These are phyloP conservation scores for Sciurus vulgaris DNA, from an alignment of 2,797 vertebrate genomes.

Conservation along the genomic window DNA sequence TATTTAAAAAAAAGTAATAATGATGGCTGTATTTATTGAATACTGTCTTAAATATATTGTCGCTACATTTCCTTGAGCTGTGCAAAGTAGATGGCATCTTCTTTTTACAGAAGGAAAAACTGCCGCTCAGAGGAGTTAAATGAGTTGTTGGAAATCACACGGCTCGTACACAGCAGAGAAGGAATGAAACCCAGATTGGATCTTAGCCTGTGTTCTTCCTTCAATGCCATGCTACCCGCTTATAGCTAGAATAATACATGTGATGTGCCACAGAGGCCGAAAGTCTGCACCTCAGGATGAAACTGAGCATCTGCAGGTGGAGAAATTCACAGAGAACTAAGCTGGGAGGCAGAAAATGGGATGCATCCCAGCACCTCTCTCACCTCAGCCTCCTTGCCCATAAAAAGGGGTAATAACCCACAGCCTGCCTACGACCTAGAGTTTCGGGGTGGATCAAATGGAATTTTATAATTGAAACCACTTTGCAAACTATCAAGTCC, in stretches of 20 bases:
- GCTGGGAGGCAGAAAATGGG: not conserved
- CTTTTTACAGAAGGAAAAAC: not conserved
- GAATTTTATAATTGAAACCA: constrained; percentile 78
- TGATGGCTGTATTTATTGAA: not conserved
- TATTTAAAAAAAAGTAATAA: not conserved
- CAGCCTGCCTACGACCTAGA: constrained; percentile 23
- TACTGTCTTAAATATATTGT: not conserved
- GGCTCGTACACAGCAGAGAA: not conserved
- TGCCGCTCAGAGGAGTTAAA: not conserved
- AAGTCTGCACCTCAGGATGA: not conserved
- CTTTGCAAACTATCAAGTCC: constrained; percentile 74
- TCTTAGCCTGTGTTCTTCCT: too few species aligned
- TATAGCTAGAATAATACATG: too few species aligned
- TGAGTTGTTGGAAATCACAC: not conserved
- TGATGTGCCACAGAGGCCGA: not conserved
- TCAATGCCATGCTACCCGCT: not conserved
- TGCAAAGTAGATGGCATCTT: not conserved
- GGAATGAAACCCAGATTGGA: not conserved
- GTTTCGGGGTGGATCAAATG: constrained; percentile 79
- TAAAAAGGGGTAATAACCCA: constrained; percentile 47
- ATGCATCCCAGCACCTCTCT: not conserved
- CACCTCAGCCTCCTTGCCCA: not conserved
- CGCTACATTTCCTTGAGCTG: not conserved
- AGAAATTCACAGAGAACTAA: not conserved
- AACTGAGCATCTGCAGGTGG: not conserved